These are phyloP conservation scores for Leptestheria dahalacensis DNA, from an alignment of 1,140 invertebrate species.

Conservation along the genomic window DNA sequence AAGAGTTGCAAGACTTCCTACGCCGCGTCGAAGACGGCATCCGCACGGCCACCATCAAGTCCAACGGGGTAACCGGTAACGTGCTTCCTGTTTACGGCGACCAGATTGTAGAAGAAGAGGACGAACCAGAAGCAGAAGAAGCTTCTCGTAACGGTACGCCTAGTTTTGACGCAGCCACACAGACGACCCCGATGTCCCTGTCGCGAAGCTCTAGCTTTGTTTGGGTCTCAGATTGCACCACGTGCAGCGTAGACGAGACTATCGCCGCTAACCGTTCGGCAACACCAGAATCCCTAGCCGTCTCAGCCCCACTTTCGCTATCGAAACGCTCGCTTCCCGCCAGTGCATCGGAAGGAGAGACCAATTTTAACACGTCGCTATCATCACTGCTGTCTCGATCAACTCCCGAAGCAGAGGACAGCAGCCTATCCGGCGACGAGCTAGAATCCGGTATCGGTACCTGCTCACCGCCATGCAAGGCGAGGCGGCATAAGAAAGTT, in stretches of 20 bases:
- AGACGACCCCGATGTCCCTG: constrained; percentile 13
- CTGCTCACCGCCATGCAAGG: background rate
- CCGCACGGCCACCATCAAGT: background rate
- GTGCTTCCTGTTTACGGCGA: background rate
- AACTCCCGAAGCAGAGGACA: background rate
- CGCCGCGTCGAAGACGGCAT: constrained; percentile 15
- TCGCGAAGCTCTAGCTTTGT: constrained; percentile 16
- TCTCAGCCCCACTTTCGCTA: too few relatives aligned
- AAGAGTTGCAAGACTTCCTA: constrained; percentile 15
- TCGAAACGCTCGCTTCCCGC: too few relatives aligned
- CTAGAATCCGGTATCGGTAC: constrained; percentile 4
- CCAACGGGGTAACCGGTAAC: background rate
- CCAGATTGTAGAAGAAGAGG: background rate
- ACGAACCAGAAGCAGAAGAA: constrained; percentile 6
- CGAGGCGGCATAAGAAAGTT: background rate
- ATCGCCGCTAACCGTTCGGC: too few relatives aligned
- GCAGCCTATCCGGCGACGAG: background rate
- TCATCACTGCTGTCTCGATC: constrained; percentile 9
- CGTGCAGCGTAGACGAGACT: too few relatives aligned
- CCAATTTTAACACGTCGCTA: background rate
- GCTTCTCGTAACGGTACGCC: background rate
- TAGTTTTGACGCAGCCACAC: constrained; percentile 13
- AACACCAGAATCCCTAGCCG: too few relatives aligned
- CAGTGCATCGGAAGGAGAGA: too few relatives aligned
- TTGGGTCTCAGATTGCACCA: constrained; percentile 13